Percentiles rank a stretch among this genome's conserved stretches.
phyloP scores from a whole-genome alignment of 53 echinoderm and acorn worm genomes.

The Hippasteria phrygiana region DNA sequence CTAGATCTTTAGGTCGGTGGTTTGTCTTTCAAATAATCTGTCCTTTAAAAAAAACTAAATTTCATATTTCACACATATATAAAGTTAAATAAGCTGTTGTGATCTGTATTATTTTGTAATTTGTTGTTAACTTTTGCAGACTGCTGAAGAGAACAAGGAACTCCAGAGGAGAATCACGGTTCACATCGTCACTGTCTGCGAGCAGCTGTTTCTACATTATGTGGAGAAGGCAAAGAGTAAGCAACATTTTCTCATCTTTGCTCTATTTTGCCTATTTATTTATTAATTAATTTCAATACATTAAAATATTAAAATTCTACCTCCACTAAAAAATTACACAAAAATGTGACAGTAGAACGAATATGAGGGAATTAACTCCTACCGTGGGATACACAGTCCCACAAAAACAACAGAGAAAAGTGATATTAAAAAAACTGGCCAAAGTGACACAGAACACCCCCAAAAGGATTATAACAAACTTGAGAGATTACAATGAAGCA shows the following conservation, averaged over 20 bases:
- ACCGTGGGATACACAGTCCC: too few relatives aligned
- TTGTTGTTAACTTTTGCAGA: slow-evolving; percentile 55
- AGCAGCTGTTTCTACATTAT: slow-evolving; percentile 95
- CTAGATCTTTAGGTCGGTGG: too few relatives aligned
- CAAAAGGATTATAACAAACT: too few relatives aligned
- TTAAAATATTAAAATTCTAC: neutral
- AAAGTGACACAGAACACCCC: too few relatives aligned
- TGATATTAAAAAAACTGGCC: too few relatives aligned
- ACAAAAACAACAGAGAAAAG: too few relatives aligned
- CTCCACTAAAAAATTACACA: neutral
- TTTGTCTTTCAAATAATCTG: too few relatives aligned
- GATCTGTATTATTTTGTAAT: neutral
- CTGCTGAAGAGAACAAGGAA: slow-evolving; percentile 91
- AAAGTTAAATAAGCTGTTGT: neutral
- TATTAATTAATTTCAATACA: neutral
- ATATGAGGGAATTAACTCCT: too few relatives aligned
- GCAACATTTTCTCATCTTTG: neutral
- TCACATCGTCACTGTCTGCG: slow-evolving; percentile 95
- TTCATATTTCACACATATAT: too few relatives aligned
- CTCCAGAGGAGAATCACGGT: slow-evolving; percentile 94
- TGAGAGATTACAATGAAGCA: too few relatives aligned
- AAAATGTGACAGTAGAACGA: too few relatives aligned
- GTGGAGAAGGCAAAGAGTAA: slow-evolving; percentile 92
- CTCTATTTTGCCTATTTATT: neutral
- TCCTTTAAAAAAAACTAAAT: too few relatives aligned